These are phyloP conservation scores for Scomber scombrus DNA, from an alignment of 2,113 vertebrate genomes.

Conservation along the genomic window DNA sequence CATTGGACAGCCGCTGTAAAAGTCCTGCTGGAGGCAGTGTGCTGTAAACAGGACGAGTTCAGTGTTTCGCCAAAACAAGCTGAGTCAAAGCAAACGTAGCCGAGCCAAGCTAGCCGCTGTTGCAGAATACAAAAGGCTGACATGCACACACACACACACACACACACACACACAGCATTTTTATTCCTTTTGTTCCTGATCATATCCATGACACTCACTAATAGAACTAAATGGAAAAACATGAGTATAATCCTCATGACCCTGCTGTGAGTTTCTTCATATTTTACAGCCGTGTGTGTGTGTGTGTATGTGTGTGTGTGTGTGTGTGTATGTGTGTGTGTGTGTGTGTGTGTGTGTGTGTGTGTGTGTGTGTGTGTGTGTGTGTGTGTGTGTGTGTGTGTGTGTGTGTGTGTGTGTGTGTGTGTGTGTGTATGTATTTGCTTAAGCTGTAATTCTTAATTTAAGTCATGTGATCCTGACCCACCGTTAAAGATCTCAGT, in stretches of 20 bases:
- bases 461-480: slow-evolving; percentile 7
- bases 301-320: too few relatives aligned
- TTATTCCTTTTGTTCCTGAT: slow-evolving; percentile 1
- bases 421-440: neutral
- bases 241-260: neutral
- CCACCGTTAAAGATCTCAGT: neutral
- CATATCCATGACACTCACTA: neutral
- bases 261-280: neutral
- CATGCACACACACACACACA: neutral
- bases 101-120: slow-evolving; percentile 56
- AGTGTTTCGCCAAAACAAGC: slow-evolving; percentile 29
- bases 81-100: slow-evolving; percentile 57
- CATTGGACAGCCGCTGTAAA: slow-evolving; percentile 17
- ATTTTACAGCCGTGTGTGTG: neutral
- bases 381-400: neutral
- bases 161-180: slow-evolving; percentile 12
- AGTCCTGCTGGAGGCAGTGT: slow-evolving; percentile 33
- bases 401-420: too few relatives aligned
- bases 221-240: neutral
- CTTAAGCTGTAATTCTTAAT: neutral
- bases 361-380: too few relatives aligned
- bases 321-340: neutral
- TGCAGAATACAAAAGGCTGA: slow-evolving; percentile 44
- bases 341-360: neutral
- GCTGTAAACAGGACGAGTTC: slow-evolving; percentile 67